phyloP scores from a whole-genome alignment of 2,113 vertebrate species.

The Athene cunicularia region DNA sequence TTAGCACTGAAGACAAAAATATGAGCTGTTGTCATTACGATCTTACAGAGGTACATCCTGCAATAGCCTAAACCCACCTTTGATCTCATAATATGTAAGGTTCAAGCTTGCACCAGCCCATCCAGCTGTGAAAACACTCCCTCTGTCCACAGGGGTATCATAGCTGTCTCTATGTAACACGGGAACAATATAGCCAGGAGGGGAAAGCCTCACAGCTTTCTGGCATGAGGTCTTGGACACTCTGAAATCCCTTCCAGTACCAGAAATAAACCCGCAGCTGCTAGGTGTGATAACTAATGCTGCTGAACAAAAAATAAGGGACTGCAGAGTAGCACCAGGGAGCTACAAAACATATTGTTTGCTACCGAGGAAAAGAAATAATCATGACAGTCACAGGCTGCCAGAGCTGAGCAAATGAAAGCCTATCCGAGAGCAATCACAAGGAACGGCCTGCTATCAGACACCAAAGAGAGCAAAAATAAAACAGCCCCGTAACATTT shows the following conservation, averaged over 20 bases:
- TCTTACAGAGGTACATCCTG: not conserved
- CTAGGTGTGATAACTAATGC: not conserved
- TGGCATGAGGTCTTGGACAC: not conserved
- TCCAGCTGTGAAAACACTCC: not conserved
- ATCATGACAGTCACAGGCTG: not conserved
- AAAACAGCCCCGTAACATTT: not conserved
- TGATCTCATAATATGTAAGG: not conserved
- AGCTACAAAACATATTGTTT: not conserved
- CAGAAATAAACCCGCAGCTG: not conserved
- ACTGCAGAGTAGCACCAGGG: not conserved
- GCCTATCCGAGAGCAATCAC: not conserved
- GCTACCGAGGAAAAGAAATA: not conserved
- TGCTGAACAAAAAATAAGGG: not conserved
- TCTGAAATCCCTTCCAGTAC: not conserved
- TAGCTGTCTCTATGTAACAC: not conserved
- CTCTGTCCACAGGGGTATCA: not conserved
- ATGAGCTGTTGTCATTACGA: not conserved
- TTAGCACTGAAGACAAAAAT: not conserved
- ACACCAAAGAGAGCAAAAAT: not conserved
- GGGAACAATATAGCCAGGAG: not conserved
- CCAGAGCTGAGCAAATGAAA: not conserved
- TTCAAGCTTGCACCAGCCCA: not conserved
- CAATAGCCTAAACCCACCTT: not conserved
- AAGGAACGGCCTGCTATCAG: not conserved
- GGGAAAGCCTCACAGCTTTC: not conserved